phyloP scores from a whole-genome alignment of 1,140 invertebrate genomes.

The Euura lappo region DNA sequence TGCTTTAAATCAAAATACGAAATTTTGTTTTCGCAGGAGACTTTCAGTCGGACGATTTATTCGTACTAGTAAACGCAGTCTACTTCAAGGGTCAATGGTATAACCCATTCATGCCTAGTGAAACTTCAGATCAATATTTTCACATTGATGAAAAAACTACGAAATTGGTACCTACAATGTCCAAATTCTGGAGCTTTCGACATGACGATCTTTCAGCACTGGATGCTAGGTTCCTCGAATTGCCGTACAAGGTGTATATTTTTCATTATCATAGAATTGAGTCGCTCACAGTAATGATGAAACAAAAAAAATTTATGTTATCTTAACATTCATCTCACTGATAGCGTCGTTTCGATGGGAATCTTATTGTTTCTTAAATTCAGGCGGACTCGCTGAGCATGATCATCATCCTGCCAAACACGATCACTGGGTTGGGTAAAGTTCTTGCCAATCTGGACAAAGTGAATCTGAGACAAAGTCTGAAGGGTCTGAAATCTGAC shows the following conservation, averaged over 20 bases:
- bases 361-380: background rate
- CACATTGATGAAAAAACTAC: slow-evolving; percentile 39
- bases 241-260: slow-evolving; percentile 61
- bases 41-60: slow-evolving; percentile 57
- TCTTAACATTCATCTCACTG: no score
- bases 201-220: slow-evolving; percentile 45
- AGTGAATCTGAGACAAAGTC: slow-evolving; percentile 42
- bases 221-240: slow-evolving; percentile 57
- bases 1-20: no score
- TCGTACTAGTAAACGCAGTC: slow-evolving; percentile 84
- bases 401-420: slow-evolving; percentile 69
- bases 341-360: no score
- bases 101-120: slow-evolving; percentile 66
- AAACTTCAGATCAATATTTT: slow-evolving; percentile 67
- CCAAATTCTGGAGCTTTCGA: slow-evolving; percentile 45
- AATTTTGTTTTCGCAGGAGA: slow-evolving; percentile 44
- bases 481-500: slow-evolving; percentile 32
- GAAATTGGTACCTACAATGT: slow-evolving; percentile 63
- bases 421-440: slow-evolving; percentile 59
- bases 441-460: slow-evolving; percentile 56
- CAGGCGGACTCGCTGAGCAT: slow-evolving; percentile 64
- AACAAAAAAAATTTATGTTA: no score
- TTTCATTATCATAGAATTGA: background rate
- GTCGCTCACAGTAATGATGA: no score
- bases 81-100: slow-evolving; percentile 89